Evolutionary conservation across 2,888 invertebrate genomes (phyloP), one percentile per base, ranked within the genome.

Genomic region (Odontocolon sp.): DNA sequence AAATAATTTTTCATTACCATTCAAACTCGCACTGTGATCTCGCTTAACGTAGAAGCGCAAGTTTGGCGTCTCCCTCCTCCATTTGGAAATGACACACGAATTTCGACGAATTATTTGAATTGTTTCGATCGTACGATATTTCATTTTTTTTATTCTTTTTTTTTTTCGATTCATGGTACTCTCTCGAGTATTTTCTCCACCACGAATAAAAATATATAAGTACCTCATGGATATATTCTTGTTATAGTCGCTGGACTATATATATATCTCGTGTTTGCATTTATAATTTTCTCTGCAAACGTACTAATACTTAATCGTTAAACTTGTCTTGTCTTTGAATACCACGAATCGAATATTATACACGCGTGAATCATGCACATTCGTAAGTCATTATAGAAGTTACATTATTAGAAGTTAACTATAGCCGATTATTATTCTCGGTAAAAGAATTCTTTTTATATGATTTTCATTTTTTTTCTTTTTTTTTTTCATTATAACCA

Each of bases 401-500:
- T 75, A 47, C 61, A 45, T 71, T 50, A 72, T 57, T 68, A 72
- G 56, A 68, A 63, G 40, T 77, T 40, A 57, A 54, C 71, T 57
- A n/a, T 77, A 77, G 47, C 47, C 63, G 63, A 72, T 68, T 33
- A n/a, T 71, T 63, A 77, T 23, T 47, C 31, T 63, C 33, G 47
- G 38, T 47, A n/a, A 68, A n/a, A 68, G 45, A 50, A 68, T 77
- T 63, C 67, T 36, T 71, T 45, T 23, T 14, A 18, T 50, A 42
- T 64, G 33, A 68, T 45, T 61, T 42, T 36, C 36, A 45, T 6
- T 50, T 26, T 50, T 38, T 18, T 69, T 59, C 16, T 28, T 56
- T 63, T 45, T 18, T 31, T 3, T 31, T 50, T 54, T 47, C 26
- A 54, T 81, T 77, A 79, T 70, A 79, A 86, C 81, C 84, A 84